A percentile compares a stretch with the other conserved stretches of the same genome.
Evolutionary conservation across 2,113 vertebrate species (phyloP).

Genomic region (Alligator mississippiensis): DNA sequence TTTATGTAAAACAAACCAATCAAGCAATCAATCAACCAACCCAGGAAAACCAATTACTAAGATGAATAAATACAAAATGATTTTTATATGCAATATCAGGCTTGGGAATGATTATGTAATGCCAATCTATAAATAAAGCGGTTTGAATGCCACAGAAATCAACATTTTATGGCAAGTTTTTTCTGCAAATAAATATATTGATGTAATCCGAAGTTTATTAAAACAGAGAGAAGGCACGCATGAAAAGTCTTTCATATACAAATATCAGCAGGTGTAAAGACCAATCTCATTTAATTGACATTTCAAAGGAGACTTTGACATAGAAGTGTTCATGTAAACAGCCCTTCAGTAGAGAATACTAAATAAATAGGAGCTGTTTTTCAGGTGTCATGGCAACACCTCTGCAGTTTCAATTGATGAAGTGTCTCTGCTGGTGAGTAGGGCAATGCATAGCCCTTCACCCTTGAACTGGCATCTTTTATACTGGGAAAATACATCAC

Average conservation of each 20-base stretch:
- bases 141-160: constrained; percentile 25
- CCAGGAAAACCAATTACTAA: constrained; percentile 12
- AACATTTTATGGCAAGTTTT: constrained; percentile 46
- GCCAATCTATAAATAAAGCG: constrained; percentile 48
- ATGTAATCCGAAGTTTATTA: constrained; percentile 3
- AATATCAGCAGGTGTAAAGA: constrained; percentile 48
- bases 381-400: not conserved
- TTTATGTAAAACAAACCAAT: not conserved
- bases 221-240: constrained; percentile 5
- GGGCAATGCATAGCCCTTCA: not conserved
- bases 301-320: constrained; percentile 65
- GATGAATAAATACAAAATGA: constrained; percentile 31
- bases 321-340: constrained; percentile 39
- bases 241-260: constrained; percentile 63
- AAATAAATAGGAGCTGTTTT: constrained; percentile 21
- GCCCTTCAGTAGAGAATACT: constrained; percentile 48
- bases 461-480: not conserved
- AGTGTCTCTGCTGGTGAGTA: not conserved
- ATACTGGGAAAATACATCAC: not conserved
- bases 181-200: constrained; percentile 29
- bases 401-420: not conserved
- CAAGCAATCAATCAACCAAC: too few relatives aligned
- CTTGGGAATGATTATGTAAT: constrained; percentile 11
- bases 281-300: constrained; percentile 52
- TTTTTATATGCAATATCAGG: constrained; percentile 18